Evolutionary conservation across 2,113 vertebrate genomes (phyloP).

Genomic region (Siniperca chuatsi): DNA sequence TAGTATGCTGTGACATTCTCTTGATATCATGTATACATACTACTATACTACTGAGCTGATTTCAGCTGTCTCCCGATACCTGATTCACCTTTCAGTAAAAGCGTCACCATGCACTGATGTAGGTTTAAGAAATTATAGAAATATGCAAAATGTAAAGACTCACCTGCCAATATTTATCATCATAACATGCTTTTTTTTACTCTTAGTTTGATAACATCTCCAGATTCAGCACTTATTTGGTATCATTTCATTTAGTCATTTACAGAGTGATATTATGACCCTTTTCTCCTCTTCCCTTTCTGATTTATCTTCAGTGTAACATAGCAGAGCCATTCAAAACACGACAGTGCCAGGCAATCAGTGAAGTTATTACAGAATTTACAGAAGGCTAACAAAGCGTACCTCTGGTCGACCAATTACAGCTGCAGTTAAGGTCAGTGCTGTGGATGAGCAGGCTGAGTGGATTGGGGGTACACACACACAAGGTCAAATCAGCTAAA

Average conservation of each 20-base stretch:
- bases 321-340: constrained; percentile 37
- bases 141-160: neutral
- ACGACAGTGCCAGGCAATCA: constrained; percentile 55
- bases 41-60: neutral
- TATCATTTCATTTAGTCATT: neutral
- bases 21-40: constrained; percentile 33
- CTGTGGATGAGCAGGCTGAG: constrained; percentile 60
- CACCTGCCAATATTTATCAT: neutral
- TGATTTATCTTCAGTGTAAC: constrained; percentile 37
- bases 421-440: constrained; percentile 65
- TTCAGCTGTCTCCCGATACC: neutral
- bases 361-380: constrained; percentile 63
- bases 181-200: neutral
- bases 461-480: constrained; percentile 7
- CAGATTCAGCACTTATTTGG: neutral
- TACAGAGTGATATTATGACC: neutral
- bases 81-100: constrained; percentile 48
- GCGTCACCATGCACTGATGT: constrained; percentile 11
- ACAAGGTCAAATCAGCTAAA: constrained; percentile 48
- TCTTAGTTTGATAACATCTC: neutral
- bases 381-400: constrained; percentile 69
- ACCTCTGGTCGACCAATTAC: constrained; percentile 54
- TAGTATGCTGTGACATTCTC: constrained; percentile 34
- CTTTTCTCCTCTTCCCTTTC: constrained; percentile 16
- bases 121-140: neutral